Percentiles rank a stretch among this genome's conserved stretches.
These are phyloP conservation scores for Rhipidura dahli DNA, from an alignment of 2,113 vertebrate species.

Conservation along the genomic window DNA sequence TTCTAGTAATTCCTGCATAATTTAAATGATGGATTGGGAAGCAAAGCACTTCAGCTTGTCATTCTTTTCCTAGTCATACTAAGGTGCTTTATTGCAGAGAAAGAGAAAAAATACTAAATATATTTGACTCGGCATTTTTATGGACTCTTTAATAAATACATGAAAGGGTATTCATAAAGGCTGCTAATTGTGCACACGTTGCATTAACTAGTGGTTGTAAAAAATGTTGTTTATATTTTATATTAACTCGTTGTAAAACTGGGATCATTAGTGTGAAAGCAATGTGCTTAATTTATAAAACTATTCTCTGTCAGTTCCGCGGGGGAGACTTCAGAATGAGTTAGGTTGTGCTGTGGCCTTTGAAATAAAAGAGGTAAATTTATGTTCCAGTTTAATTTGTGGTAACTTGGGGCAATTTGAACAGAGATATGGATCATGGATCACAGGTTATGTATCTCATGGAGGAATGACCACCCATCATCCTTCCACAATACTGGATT, in stretches of 20 bases:
- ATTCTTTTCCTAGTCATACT: not conserved
- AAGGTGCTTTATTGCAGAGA: conserved; percentile 45
- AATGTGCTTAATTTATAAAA: not conserved
- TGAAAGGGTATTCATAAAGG: conserved; percentile 55
- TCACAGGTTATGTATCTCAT: not conserved
- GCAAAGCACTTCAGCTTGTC: conserved; percentile 40
- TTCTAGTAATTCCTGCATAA: conserved; percentile 68
- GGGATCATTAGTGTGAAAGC: not conserved
- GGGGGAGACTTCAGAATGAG: not conserved
- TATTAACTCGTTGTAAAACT: conserved; percentile 11
- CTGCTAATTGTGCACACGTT: conserved; percentile 40
- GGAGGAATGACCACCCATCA: not conserved
- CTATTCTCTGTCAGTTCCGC: not conserved
- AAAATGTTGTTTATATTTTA: conserved; percentile 64
- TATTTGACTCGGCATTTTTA: conserved; percentile 32
- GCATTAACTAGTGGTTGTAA: conserved; percentile 43
- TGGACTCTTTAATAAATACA: conserved; percentile 41
- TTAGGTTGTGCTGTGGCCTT: not conserved
- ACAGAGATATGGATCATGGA: not conserved
- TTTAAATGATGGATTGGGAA: conserved; percentile 34
- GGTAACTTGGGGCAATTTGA: not conserved
- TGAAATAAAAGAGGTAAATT: not conserved
- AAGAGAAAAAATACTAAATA: not conserved
- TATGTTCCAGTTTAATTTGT: not conserved
- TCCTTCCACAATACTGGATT: not conserved